Evolutionary conservation across 2,797 vertebrate genomes (phyloP).

Genomic region (Darevskia nairensis): DNA sequence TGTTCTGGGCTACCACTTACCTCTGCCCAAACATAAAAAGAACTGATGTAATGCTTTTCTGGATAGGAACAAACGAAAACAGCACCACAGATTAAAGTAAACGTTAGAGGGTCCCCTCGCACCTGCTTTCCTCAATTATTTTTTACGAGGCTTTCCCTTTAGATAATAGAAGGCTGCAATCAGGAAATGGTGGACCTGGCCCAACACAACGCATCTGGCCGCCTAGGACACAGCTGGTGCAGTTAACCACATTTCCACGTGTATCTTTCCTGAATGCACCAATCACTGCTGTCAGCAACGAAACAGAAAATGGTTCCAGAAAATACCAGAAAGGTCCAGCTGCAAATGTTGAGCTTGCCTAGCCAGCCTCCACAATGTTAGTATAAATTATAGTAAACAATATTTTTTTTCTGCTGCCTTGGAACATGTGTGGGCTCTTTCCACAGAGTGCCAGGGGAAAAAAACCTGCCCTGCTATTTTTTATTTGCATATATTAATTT

Average conservation of each 20-base stretch:
- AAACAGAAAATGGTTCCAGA: conserved; percentile 41
- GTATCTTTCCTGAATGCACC: conserved; percentile 16
- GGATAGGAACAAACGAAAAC: not conserved
- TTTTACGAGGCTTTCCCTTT: not conserved
- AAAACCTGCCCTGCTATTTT: not conserved
- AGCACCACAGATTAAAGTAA: not conserved
- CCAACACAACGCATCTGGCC: not conserved
- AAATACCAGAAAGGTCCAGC: conserved; percentile 43
- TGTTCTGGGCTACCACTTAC: not conserved
- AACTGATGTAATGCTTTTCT: not conserved
- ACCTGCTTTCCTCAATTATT: not conserved
- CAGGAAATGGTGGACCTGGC: not conserved
- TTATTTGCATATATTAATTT: conserved; percentile 21
- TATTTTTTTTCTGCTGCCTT: conserved; percentile 7
- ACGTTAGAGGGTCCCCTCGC: not conserved
- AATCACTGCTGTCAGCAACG: conserved; percentile 27
- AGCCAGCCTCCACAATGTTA: conserved; percentile 37
- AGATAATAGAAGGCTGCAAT: conserved; percentile 3
- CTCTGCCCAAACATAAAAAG: not conserved
- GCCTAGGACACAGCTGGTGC: conserved; percentile 28
- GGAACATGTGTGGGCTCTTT: conserved; percentile 45
- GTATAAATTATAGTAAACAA: conserved; percentile 65
- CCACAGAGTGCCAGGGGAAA: not conserved
- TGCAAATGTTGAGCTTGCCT: conserved; percentile 41
- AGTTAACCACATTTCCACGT: conserved; percentile 20